Evolutionary conservation across 2,797 vertebrate species (phyloP).

Genomic region (Propithecus perrieri): DNA sequence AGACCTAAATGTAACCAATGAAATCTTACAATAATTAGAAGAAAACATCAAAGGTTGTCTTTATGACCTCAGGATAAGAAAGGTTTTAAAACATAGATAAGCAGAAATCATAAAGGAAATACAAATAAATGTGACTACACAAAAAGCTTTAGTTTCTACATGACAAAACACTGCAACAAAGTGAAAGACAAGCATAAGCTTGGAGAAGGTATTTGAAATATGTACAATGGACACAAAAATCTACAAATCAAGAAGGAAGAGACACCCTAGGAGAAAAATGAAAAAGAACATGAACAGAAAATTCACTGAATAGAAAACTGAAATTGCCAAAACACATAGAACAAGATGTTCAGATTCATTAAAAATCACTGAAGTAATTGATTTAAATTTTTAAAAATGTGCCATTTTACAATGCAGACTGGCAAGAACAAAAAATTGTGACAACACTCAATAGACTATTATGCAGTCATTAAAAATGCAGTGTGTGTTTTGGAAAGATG

Average conservation of each 20-base stretch:
- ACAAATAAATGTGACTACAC: neutral
- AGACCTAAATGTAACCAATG: neutral
- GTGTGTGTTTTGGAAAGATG: too few species aligned
- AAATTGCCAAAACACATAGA: neutral
- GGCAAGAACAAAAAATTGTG: neutral
- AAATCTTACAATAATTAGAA: conserved; percentile 1
- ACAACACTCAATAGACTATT: neutral
- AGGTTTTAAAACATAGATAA: neutral
- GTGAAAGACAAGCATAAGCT: neutral
- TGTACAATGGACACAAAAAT: neutral
- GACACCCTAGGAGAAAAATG: neutral
- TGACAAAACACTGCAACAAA: neutral
- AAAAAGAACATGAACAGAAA: neutral
- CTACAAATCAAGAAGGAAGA: neutral
- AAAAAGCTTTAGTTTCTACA: neutral
- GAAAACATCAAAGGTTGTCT: neutral
- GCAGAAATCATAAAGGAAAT: conserved; percentile 19
- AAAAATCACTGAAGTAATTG: neutral
- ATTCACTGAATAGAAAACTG: neutral
- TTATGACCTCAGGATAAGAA: neutral
- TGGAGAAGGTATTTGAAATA: neutral
- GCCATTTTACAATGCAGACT: neutral
- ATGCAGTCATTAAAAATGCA: too few species aligned
- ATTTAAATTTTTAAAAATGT: neutral
- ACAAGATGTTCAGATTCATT: neutral